phyloP scores from a whole-genome alignment of 2,888 invertebrate genomes.

The Bellardia bayeri region DNA sequence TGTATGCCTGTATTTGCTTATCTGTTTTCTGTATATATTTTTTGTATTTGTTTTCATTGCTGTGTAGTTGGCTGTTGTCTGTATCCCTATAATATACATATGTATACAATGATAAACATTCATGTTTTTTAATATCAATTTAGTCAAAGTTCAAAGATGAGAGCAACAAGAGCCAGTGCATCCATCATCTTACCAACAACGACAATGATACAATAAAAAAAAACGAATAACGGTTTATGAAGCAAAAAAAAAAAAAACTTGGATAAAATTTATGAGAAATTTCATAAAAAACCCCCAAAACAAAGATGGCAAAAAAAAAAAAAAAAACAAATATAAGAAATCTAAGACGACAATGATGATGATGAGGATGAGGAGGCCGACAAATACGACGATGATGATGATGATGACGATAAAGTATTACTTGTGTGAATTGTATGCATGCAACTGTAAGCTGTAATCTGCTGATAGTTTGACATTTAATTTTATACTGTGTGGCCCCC shows the following conservation, averaged over 20 bases:
- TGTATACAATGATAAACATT: constrained; percentile 55
- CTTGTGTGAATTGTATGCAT: constrained; percentile 44
- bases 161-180: constrained; percentile 57
- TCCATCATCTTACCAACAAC: constrained; percentile 36
- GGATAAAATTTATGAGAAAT: constrained; percentile 57
- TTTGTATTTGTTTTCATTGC: constrained; percentile 36
- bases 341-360: constrained; percentile 20
- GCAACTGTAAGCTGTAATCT: constrained; percentile 60
- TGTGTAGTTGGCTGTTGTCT: constrained; percentile 23
- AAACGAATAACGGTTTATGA: constrained; percentile 41
- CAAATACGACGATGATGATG: neutral
- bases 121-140: constrained; percentile 69
- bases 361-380: neutral
- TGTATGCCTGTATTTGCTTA: constrained; percentile 5
- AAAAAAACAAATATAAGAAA: neutral
- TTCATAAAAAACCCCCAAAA: constrained; percentile 25
- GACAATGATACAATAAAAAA: neutral
- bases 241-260: neutral
- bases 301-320: constrained; percentile 39
- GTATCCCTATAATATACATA: constrained; percentile 31
- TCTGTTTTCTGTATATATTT: constrained; percentile 2
- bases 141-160: constrained; percentile 67
- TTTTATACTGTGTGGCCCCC: constrained; percentile 66
- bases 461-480: constrained; percentile 70
- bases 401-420: constrained; percentile 52